Base-by-base conservation (phyloP, 2,888 invertebrate genomes). In the Acronicta leporina region DNA sequence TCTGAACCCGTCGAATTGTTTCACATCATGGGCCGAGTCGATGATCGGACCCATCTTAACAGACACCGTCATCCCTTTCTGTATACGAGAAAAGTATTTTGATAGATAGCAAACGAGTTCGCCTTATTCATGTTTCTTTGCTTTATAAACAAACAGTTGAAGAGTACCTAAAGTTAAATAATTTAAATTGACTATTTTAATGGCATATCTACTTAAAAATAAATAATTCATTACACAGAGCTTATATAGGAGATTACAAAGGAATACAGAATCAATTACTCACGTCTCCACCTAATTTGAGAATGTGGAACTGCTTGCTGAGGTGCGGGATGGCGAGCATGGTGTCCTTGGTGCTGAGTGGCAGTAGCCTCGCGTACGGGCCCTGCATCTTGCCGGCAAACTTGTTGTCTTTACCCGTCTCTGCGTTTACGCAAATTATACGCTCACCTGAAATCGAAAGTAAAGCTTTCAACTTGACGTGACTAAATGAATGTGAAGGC, bases 301-400 rank as follows among this genome's bases (percentile, higher is more conserved):
- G 84, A 40, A 94, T 65, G 61, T 94, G 94, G 65, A 79, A 83
- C 49, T 86, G 76, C 7, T 82, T 80, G 56, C 84, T 73, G 20
- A 88, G 84, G 43, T 92, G 92, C 48, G 94, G 93, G 20, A 93
- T 80, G 38, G 85, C 94, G 9, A 92, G 68, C 64, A 90, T 82
- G 20, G 83, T 80, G 75, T 89, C 92, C 25, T 76, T 79, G 13
- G 63, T 63, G 40, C 79, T 70, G 33, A 91, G 84, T 2, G 92
- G 89, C 64, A 92, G 57, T 48, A 94, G 77, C 13, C 84, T 82
- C 11, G 81, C 52, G 79, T 94, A 94, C 0, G 94, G 94, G 0
- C 94, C 94, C 30, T 85, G 86, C 92, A 94, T 92, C 70, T 94
- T 93, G 52, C 94, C 94, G 0, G 93, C 89, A 55, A 94, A 89